Evolutionary conservation across 2,113 vertebrate species (phyloP).

Genomic region (Gopherus flavomarginatus): DNA sequence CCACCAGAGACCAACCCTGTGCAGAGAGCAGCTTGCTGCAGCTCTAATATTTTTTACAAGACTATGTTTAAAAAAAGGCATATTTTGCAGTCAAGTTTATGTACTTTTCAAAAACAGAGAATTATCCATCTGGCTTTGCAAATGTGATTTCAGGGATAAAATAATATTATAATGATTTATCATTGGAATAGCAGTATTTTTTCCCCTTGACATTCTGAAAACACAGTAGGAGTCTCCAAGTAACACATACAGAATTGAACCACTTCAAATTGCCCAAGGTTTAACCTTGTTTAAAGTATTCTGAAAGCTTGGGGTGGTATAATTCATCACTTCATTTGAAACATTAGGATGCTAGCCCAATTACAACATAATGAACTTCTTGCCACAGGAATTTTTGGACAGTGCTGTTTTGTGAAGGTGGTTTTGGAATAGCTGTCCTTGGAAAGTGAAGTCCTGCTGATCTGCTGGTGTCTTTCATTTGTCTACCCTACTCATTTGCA

Average conservation of each 20-base stretch:
- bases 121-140: not conserved
- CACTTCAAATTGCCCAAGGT: not conserved
- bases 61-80: not conserved
- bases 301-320: not conserved
- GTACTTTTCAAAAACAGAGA: not conserved
- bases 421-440: not conserved
- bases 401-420: not conserved
- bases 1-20: not conserved
- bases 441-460: not conserved
- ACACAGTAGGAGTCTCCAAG: not conserved
- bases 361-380: not conserved
- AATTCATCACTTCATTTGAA: not conserved
- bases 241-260: not conserved
- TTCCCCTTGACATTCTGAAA: not conserved
- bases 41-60: not conserved
- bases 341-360: not conserved
- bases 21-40: not conserved
- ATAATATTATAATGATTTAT: not conserved
- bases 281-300: not conserved
- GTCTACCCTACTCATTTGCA: not conserved
- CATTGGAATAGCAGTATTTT: not conserved
- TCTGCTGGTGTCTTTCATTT: not conserved
- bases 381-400: not conserved
- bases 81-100: constrained; percentile 2
- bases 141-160: constrained; percentile 4